Conservation (phyloP, 2,797 vertebrate genomes). For the Poeciliopsis presidionis region DNA sequence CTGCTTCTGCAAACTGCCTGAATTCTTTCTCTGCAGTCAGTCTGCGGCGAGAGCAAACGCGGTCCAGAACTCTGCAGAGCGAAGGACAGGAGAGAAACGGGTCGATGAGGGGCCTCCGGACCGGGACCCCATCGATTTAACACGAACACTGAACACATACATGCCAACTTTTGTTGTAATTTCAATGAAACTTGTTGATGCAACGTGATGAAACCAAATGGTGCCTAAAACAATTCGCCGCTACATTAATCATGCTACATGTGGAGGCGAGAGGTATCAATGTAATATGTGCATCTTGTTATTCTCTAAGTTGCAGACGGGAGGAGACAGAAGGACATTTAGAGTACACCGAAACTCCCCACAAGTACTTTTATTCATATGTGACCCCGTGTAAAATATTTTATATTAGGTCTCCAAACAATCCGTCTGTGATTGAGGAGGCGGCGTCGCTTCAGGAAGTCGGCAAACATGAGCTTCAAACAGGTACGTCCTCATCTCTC, state of each 20-base stretch:
- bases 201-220: not conserved
- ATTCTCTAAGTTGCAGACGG: not conserved
- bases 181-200: not conserved
- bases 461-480: slow-evolving; percentile 26
- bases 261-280: not conserved
- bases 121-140: not conserved
- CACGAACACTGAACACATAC: not conserved
- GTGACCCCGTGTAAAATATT: no score
- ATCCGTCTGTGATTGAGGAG: slow-evolving; percentile 28
- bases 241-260: not conserved
- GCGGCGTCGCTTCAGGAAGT: slow-evolving; percentile 17
- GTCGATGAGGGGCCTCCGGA: not conserved
- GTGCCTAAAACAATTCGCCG: not conserved
- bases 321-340: not conserved
- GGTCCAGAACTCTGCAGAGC: not conserved
- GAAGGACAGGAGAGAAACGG: not conserved
- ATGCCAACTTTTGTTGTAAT: no score
- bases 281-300: not conserved
- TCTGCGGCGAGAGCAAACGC: not conserved
- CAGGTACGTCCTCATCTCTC: slow-evolving; percentile 22
- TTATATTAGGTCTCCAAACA: not conserved
- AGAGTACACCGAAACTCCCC: not conserved
- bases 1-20: not conserved
- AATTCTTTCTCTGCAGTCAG: not conserved
- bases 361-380: no score